Evolutionary conservation across 2,113 vertebrate species (phyloP).

Genomic region (Salvelinus fontinalis): DNA sequence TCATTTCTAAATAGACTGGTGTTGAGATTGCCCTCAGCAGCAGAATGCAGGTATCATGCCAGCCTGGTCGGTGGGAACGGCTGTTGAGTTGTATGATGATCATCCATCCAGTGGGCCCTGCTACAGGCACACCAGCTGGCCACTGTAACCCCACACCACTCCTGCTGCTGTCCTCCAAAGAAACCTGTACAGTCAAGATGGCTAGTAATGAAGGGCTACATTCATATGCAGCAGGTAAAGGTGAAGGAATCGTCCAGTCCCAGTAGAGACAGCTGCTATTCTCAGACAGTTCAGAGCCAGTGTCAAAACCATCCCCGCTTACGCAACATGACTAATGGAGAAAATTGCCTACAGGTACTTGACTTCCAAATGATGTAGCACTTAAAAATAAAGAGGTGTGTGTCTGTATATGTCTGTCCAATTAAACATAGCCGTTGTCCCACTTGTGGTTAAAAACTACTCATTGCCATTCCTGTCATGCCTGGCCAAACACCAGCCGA

Average conservation of each 20-base stretch:
- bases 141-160: neutral
- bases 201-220: neutral
- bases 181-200: neutral
- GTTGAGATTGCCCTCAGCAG: neutral
- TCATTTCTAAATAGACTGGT: neutral
- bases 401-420: neutral
- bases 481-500: conserved; percentile 28
- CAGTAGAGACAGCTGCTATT: too few relatives aligned
- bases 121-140: neutral
- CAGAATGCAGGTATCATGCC: neutral
- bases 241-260: too few relatives aligned
- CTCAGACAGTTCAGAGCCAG: too few relatives aligned
- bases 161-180: neutral
- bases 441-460: conserved; percentile 7
- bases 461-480: conserved; percentile 24
- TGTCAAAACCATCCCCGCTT: too few relatives aligned
- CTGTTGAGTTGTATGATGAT: neutral
- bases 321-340: too few relatives aligned
- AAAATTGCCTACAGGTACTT: too few relatives aligned
- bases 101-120: neutral
- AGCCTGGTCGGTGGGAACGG: neutral
- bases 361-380: too few relatives aligned
- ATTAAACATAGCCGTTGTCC: conserved; percentile 20
- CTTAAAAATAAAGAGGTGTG: neutral
- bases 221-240: too few relatives aligned